Conservation (phyloP, 1,140 invertebrate species). For the Polyergus mexicanus region DNA sequence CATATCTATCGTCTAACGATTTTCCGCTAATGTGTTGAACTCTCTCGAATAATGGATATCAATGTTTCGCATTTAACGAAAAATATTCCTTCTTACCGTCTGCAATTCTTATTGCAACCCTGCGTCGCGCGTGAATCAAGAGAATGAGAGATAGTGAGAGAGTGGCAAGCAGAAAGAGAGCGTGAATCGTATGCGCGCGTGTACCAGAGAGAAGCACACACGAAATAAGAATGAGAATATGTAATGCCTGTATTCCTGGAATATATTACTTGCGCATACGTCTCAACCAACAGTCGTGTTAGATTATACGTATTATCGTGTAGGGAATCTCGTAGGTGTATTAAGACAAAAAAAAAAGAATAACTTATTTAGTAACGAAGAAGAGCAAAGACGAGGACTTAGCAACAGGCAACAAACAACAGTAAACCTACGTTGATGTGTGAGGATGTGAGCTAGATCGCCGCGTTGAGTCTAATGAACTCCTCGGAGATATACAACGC, state of each 20-base stretch:
- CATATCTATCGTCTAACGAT: conserved; percentile 26
- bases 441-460: conserved; percentile 83
- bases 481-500: conserved; percentile 77
- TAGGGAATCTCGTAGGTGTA: conserved; percentile 74
- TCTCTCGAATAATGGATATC: conserved; percentile 10
- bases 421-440: conserved; percentile 81
- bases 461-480: conserved; percentile 79
- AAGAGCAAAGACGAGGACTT: conserved; percentile 71
- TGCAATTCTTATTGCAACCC: conserved; percentile 60
- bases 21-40: conserved; percentile 36
- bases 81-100: conserved; percentile 55
- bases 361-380: conserved; percentile 77
- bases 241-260: conserved; percentile 72
- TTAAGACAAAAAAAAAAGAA: conserved; percentile 74
- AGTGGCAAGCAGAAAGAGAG: conserved; percentile 12
- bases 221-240: conserved; percentile 69
- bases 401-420: conserved; percentile 76
- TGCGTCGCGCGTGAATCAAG: conserved; percentile 57
- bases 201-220: conserved; percentile 76
- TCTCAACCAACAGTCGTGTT: conserved; percentile 74
- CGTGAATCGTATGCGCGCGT: conserved; percentile 70
- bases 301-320: conserved; percentile 76
- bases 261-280: conserved; percentile 74
- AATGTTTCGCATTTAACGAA: conserved; percentile 26
- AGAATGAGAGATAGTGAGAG: conserved; percentile 39